phyloP scores from a whole-genome alignment of 2,113 vertebrate species.

The Chaenogobius annularis region DNA sequence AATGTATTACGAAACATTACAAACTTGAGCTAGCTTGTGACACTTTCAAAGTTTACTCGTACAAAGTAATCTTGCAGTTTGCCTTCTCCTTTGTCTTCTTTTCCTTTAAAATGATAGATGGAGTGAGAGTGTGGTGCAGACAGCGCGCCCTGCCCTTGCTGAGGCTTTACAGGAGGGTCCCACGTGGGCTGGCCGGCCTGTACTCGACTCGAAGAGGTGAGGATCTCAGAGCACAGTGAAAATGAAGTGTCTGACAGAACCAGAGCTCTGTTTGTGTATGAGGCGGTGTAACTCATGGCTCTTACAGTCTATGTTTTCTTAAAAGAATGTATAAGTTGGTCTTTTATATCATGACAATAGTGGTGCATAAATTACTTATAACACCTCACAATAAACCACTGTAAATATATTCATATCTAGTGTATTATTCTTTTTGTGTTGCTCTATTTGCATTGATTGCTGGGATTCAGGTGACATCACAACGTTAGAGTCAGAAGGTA shows the following conservation, averaged over 20 bases:
- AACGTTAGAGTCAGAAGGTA: neutral
- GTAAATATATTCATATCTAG: neutral
- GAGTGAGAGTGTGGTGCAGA: neutral
- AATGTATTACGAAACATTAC: neutral
- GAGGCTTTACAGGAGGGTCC: constrained; percentile 22
- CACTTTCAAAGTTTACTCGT: neutral
- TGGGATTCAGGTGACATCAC: neutral
- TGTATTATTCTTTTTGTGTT: neutral
- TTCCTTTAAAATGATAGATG: neutral
- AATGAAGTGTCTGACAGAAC: constrained; percentile 68
- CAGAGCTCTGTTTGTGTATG: constrained; percentile 13
- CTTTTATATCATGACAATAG: constrained; percentile 12
- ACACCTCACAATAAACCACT: neutral
- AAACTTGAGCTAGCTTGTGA: neutral
- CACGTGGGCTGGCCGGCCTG: constrained; percentile 41
- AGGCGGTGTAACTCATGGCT: constrained; percentile 2
- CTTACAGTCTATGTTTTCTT: constrained; percentile 10
- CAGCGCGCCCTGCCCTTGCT: constrained; percentile 10
- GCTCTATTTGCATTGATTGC: neutral
- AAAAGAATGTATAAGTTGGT: constrained; percentile 17
- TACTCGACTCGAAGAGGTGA: constrained; percentile 41
- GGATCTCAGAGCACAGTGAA: constrained; percentile 52
- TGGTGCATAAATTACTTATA: neutral
- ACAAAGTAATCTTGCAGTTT: neutral
- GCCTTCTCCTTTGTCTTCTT: neutral